Evolutionary conservation across 2,888 invertebrate species (phyloP), one percentile per base, ranked within the genome.

Genomic region (Fragum whitleyi): DNA sequence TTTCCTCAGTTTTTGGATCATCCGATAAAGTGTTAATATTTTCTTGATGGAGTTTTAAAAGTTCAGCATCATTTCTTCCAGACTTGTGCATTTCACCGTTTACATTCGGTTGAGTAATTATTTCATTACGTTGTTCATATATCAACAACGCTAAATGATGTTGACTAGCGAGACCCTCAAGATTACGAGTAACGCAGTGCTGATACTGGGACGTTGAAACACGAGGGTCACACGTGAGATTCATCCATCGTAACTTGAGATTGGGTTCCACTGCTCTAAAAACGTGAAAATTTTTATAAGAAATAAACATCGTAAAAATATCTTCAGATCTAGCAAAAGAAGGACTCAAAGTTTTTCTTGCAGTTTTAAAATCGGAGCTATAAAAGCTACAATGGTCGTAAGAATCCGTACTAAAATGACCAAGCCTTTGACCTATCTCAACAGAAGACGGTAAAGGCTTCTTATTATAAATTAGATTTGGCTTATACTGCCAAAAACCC

Each of bases 401-500:
- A 89, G 96, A 96, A 91, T 96, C 95, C 73, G 95, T 94, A 94
- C 97, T 97, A 93, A 97, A 98, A 93, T 96, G 96, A 0, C 98
- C 98, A 39, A 96, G 87, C 59, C 90, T 90, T 75, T 89, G 90
- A 68, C 89, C 91, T 23, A 94, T 89, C 28, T 94, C 93, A 7
- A 94, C 91, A 2, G 87, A 89, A 7, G 88, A 86, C 0, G 93
- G 93, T 65, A 89, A 92, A 0, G 92, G 91, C 59, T 90, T 90
- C 71, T 90, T 87, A 51, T 92, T 89, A 75, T 92, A 91, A 16
- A 94, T 92, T 59, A 95, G 89, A 39, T 94, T 93, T 0, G 97
- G 97, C 91, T 98, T 96, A 95, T 96, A 98, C 92, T 97, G 97
- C 90, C 96, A 96, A 94, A 98, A 99, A 26, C 97, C 97, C 86